These are phyloP conservation scores for Panzeria rudis DNA, from an alignment of 2,888 invertebrate genomes.

Conservation along the genomic window DNA sequence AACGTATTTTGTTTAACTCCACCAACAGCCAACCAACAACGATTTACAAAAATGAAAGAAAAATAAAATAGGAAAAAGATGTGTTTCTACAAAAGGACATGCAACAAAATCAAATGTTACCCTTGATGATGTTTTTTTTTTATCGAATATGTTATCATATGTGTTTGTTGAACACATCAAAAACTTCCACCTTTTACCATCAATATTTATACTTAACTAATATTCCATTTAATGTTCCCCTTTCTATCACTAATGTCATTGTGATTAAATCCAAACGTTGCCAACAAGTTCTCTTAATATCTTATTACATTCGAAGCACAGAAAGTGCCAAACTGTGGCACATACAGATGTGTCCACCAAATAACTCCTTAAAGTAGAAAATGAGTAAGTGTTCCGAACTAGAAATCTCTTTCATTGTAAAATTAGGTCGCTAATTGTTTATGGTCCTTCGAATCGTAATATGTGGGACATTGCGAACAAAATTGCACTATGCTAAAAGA, in stretches of 20 bases:
- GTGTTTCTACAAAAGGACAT: constrained; percentile 4
- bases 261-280: constrained; percentile 34
- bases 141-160: constrained; percentile 22
- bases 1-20: not conserved
- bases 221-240: not conserved
- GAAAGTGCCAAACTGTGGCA: not conserved
- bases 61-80: constrained; percentile 5
- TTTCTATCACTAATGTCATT: not conserved
- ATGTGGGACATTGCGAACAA: too few species aligned
- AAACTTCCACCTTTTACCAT: constrained; percentile 4
- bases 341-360: too few species aligned
- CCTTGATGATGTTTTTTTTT: constrained; percentile 59
- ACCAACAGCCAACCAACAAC: not conserved
- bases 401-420: too few species aligned
- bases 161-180: constrained; percentile 7
- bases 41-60: not conserved
- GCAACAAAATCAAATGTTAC: constrained; percentile 68
- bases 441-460: too few species aligned
- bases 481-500: too few species aligned
- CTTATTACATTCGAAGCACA: not conserved
- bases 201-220: not conserved
- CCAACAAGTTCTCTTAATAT: constrained; percentile 50
- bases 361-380: too few species aligned
- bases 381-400: too few species aligned
- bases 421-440: too few species aligned